Base-by-base conservation (phyloP, 2,113 vertebrate genomes). In the Heteronetta atricapilla region DNA sequence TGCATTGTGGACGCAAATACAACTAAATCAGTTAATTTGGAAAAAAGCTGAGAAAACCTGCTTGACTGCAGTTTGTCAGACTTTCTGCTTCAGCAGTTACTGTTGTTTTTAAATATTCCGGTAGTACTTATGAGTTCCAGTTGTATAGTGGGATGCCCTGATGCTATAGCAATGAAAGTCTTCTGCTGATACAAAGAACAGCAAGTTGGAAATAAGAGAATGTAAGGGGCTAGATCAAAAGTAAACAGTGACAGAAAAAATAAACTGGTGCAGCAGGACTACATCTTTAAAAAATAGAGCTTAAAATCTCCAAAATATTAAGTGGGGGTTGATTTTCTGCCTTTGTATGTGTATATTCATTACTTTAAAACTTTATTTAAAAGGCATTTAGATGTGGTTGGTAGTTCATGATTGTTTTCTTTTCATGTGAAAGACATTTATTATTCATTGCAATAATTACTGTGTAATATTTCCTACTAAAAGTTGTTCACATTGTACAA, bases 381-480 rank as follows among this genome's bases (percentile, higher is more conserved):
- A 91, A 94, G 89, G 67, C 75, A 94, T 92, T 91, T 87, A 94
- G 85, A 70, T 33, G 60, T 75, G 74, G 64, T 74, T 92, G 90
- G 74, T 73, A 20, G 92, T 88, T 55, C 79, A 53, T 55, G 84
- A 90, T 97, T 94, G 81, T 96, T 88, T 96, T 69, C 33, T 50
- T 59, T 94, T 95, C 78, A 64, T 95, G 59, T 48, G 85, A 90
- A 64, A 81, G 84, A 91, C 4, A 1, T 97, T 97, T 92, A 97
- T 97, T 96, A 95, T 97, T 97, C 90, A 96, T 95, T 91, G 81
- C 91, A 72, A 63, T 97, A 96, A 95, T 96, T 96, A 86, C 86
- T 96, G 73, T 88, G 94, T 96, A 97, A 95, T 96, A 95, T 88
- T 96, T 94, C 76, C 82, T 97, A 93, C 77, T 84, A 52, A 92